phyloP scores from a whole-genome alignment of 2,888 invertebrate species.

The Stramonita haemastoma region DNA sequence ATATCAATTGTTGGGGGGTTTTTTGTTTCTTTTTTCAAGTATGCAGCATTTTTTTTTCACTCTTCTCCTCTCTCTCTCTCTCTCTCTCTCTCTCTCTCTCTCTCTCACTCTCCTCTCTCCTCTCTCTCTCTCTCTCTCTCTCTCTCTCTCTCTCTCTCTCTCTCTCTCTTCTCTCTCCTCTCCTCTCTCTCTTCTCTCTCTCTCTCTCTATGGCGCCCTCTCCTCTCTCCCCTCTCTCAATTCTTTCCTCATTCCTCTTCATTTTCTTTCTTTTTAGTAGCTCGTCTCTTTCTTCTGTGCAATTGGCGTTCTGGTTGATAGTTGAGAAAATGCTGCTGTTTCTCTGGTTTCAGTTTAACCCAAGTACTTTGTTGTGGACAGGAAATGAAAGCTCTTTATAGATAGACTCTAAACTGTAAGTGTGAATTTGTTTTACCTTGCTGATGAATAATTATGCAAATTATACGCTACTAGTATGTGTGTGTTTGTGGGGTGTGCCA shows the following conservation, averaged over 20 bases:
- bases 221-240: not conserved
- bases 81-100: slow-evolving; percentile 1
- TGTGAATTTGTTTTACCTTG: too few relatives aligned
- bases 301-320: not conserved
- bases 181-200: not conserved
- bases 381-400: not conserved
- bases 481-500: too few relatives aligned
- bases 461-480: too few relatives aligned
- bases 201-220: not conserved
- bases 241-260: not conserved
- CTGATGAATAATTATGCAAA: too few relatives aligned
- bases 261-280: not conserved
- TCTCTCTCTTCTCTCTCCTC: not conserved
- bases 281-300: not conserved
- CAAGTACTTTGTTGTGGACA: not conserved
- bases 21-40: not conserved
- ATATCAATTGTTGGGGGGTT: not conserved
- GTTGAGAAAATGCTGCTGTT: not conserved
- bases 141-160: too few relatives aligned
- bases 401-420: too few relatives aligned
- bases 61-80: not conserved
- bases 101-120: not conserved
- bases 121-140: not conserved
- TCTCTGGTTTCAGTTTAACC: not conserved
- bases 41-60: not conserved